These are phyloP conservation scores for Bos taurus DNA, from an alignment of 2,113 vertebrate species.

Conservation along the genomic window ARS-UCD2.0 NC_037336.1:69124001-69124500, in stretches of 20 bases:
- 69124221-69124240: background rate
- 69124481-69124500: constrained; percentile 13
- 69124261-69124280: background rate
- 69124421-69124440: background rate
- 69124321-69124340: background rate
- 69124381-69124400: background rate
- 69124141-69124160: background rate
- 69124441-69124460: background rate
- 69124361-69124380: background rate
- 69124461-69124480: background rate
- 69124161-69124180: background rate
- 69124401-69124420: background rate
- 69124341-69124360: background rate
- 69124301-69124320: background rate
- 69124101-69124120: background rate
- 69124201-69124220: background rate
- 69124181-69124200: background rate
- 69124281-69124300: background rate
- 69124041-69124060: background rate
- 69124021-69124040: background rate
- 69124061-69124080: background rate
- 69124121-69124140: background rate
- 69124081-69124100: background rate
- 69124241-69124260: background rate
- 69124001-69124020: background rate